Base-by-base conservation (phyloP, 2,113 vertebrate species). In the Rhinopomastus cyanomelas region DNA sequence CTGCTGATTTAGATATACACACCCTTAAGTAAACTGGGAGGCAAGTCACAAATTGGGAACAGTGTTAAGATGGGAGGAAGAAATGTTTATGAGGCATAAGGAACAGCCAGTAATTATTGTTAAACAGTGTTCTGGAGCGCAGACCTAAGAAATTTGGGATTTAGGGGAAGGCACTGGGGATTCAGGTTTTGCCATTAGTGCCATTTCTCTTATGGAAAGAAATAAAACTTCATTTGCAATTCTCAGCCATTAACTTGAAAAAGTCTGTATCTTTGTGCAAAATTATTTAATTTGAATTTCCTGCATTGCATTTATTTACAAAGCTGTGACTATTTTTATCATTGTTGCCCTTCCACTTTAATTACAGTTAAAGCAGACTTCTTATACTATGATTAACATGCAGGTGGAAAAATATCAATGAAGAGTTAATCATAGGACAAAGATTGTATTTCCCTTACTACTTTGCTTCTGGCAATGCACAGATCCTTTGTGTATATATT, bases 401-500 rank as follows among this genome's bases (percentile, higher is more conserved):
- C 21, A 74, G 23, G 16, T 64, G 21, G 16, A 52, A 90, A 52
- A 93, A 44, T 29, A 68, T 36, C 5, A 34, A 27, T 10, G 34
- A 60, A 30, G 48, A 46, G 17, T 44, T 79, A 85, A 72, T 1
- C 34, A 68, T 26, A 16, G 21, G 71, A 60, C 20, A 29, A 68
- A 82, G 39, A 79, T 0, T 59, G 21, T 39, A 26, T 56, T 68
- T 83, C 19, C 80, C 76, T 55, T 37, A 51, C 11, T 22, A 22
- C 23, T 67, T 85, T 65, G 56, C 20, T 81, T 72, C 66, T 71
- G 39, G 44, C 20, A 55, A 59, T 8, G 18, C n/a, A n/a, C 11
- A 51, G 32, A 36, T 51, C 64, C 26, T 52, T 4, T 0, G 1
- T 25, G 16, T 15, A 7, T 8, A 3, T n/a, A 9, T 34, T n/a